phyloP scores from a whole-genome alignment of 2,888 invertebrate genomes.

The Tridacna crocea region DNA sequence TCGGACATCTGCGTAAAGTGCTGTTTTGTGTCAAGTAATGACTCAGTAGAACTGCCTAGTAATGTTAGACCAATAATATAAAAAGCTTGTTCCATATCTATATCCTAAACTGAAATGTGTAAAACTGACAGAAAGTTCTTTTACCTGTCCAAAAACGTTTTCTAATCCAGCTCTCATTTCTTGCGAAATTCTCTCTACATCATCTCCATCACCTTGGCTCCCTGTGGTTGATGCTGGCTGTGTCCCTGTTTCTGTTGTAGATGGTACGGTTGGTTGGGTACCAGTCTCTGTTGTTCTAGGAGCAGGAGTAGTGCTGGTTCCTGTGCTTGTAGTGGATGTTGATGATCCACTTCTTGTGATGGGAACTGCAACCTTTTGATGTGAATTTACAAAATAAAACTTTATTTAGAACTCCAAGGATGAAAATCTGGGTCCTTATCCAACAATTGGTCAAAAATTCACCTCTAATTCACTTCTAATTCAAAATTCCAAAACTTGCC shows the following conservation, averaged over 20 bases:
- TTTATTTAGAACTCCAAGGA: too few species aligned
- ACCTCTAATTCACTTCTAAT: too few species aligned
- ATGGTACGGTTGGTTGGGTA: slow-evolving; percentile 36
- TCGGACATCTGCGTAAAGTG: too few species aligned
- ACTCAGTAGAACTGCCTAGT: too few species aligned
- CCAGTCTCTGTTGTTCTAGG: slow-evolving; percentile 48
- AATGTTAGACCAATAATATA: too few species aligned
- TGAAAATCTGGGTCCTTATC: too few species aligned
- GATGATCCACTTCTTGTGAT: slow-evolving; percentile 21
- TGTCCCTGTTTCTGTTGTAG: slow-evolving; percentile 44
- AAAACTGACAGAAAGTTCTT: too few species aligned
- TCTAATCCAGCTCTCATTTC: slow-evolving; percentile 54
- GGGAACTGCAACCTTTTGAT: not conserved
- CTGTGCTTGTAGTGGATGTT: slow-evolving; percentile 54
- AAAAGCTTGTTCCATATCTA: too few species aligned
- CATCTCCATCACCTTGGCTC: slow-evolving; percentile 33
- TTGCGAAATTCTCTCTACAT: slow-evolving; percentile 42
- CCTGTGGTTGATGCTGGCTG: slow-evolving; percentile 35
- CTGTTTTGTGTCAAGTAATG: too few species aligned
- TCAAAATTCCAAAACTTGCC: too few species aligned
- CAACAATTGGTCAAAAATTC: too few species aligned
- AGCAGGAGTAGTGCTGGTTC: slow-evolving; percentile 54
- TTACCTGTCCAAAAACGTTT: slow-evolving; percentile 46
- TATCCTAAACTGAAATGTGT: too few species aligned
- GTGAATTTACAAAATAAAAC: not conserved